Conservation (phyloP, 92 coral and sea anemone genomes). For the Umimayanthus kanabou region DNA sequence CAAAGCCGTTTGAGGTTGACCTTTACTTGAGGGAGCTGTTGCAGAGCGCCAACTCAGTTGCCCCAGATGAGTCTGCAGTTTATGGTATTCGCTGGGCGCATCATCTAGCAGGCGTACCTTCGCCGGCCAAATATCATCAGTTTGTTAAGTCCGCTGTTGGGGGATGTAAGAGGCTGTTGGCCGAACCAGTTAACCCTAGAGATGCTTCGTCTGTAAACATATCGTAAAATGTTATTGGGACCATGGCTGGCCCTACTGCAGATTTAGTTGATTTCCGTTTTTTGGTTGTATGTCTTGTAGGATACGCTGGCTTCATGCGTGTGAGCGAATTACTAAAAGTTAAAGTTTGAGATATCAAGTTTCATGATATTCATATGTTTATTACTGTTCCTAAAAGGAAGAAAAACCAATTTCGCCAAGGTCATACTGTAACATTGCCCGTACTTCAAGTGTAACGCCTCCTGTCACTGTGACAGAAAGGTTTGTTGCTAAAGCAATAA, state of each 20-base stretch:
- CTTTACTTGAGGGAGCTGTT: neutral
- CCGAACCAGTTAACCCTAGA: neutral
- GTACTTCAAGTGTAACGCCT: neutral
- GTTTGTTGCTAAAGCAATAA: slow-evolving; percentile 4
- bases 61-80: neutral
- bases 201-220: neutral
- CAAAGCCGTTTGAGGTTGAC: neutral
- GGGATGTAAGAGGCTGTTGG: neutral
- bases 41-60: neutral
- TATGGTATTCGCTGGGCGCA: slow-evolving; percentile 36
- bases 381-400: neutral
- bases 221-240: neutral
- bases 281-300: slow-evolving; percentile 4
- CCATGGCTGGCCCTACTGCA: slow-evolving; percentile 12
- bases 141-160: neutral
- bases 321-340: slow-evolving; percentile 23
- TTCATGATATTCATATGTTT: slow-evolving; percentile 8
- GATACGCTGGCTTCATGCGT: slow-evolving; percentile 24
- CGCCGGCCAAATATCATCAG: neutral
- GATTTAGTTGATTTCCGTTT: slow-evolving; percentile 1
- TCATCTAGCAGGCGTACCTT: neutral
- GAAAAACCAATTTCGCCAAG: slow-evolving; percentile 9
- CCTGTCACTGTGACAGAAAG: too few species aligned
- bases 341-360: slow-evolving; percentile 9
- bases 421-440: slow-evolving; percentile 7